Conservation (phyloP, 2,113 vertebrate species). For the Pseudonaja textilis region DNA sequence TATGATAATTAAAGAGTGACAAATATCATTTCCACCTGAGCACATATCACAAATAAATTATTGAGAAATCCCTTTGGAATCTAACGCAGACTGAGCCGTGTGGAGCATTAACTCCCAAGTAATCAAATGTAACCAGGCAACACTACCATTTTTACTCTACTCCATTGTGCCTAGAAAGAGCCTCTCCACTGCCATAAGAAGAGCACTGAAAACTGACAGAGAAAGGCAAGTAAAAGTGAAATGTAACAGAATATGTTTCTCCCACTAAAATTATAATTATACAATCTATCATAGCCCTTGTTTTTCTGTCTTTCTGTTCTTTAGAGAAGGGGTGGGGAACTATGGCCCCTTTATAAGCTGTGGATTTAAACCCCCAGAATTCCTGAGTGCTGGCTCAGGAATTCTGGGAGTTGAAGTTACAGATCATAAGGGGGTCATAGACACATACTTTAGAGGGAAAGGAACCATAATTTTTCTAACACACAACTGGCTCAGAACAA, state of each 20-base stretch:
- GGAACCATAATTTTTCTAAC: slow-evolving; percentile 40
- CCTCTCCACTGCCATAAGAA: slow-evolving; percentile 30
- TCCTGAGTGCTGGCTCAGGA: neutral
- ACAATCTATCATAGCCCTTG: fast-evolving
- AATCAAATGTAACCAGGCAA: slow-evolving; percentile 67
- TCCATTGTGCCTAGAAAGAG: slow-evolving; percentile 58
- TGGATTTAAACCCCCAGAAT: neutral
- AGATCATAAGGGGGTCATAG: neutral
- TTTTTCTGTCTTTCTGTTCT: neutral
- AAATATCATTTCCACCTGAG: neutral
- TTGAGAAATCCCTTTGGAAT: slow-evolving; percentile 21
- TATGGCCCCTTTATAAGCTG: neutral
- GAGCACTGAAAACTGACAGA: slow-evolving; percentile 53
- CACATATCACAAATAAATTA: slow-evolving; percentile 26
- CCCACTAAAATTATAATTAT: slow-evolving; percentile 1
- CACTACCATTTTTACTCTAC: slow-evolving; percentile 55
- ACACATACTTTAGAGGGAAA: slow-evolving; percentile 23
- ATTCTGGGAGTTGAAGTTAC: too few species aligned
- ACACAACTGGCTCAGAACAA: slow-evolving; percentile 28
- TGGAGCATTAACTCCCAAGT: slow-evolving; percentile 48
- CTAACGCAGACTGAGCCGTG: slow-evolving; percentile 31
- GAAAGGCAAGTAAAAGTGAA: slow-evolving; percentile 8
- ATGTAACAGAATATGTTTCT: slow-evolving; percentile 19
- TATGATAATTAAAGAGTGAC: neutral
- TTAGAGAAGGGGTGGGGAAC: slow-evolving; percentile 4